Evolutionary conservation across 2,113 vertebrate genomes (phyloP), one percentile per base, ranked within the genome.

Genomic region (Psilopsiagon aymara): DNA sequence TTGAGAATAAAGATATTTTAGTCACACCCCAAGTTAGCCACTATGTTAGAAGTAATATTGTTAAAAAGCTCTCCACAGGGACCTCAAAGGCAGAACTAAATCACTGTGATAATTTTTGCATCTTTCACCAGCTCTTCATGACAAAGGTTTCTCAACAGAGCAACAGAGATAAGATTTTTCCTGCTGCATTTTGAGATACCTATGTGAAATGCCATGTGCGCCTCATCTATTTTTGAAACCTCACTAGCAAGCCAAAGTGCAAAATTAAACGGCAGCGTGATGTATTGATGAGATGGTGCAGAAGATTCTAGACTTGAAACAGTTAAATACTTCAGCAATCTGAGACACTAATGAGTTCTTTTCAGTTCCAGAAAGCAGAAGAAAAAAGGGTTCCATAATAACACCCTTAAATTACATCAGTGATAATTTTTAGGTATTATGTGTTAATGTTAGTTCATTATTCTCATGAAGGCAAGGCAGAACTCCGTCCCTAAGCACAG

Each of bases 1-100:
- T 88, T 49, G 41, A 86, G 49, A 86, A 75, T 59, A 90, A 93
- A 90, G 18, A 15, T 63, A 81, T 88, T 96, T 85, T 46, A 74
- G 35, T 80, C 24, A 57, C 37, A 85, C 1, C 6, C 8, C 53
- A 83, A 63, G 41, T 41, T 49, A 90, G 17, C 29, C 35, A 59
- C 28, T 66, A 8, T 52, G 13, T 49, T 69, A 71, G 55, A 93
- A 53, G 8, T 27, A 35, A 28, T 53, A 59, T 20, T 41, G 2
- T 81, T 68, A 39, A 35, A 71, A 77, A 73, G 21, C 17, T 63
- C 28, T 68, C 70, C 47, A 92, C 6, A 39, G 53, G 52, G 44
- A 82, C 17, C 13, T 53, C 20, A 57, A 57, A 69, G 43, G 11
- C 46, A 67, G 1, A 46, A 63, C 49, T 71, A 88, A 68, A 35